Evolutionary conservation across 2,888 invertebrate genomes (phyloP), one percentile per base, ranked within the genome.

Genomic region (Biston betularia): DNA sequence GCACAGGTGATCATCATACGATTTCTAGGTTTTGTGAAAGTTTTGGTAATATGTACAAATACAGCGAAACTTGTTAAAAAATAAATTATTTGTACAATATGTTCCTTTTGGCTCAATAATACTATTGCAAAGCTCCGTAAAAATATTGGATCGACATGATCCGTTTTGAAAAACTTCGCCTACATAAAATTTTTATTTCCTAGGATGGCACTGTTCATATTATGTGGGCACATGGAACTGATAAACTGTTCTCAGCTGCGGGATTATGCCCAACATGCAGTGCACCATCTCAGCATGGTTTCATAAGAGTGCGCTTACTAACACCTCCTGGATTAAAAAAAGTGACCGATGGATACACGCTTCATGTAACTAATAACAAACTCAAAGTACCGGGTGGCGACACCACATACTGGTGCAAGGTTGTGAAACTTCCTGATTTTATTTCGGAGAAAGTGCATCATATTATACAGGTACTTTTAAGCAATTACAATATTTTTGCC

Each of bases 371-470:
- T 0, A 94, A 96, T 24, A 92, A 96, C 60, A 90, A 95, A 54
- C 95, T 97, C 0, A 89, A 95, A 68, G 96, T 99, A 5, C 99
- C 99, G 0, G 93, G 94, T 2, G 94, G 89, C 11, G 99, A 99
- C 78, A 99, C 99, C 0, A 99, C 99, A 0, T 99, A 99, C 84
- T 99, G 99, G 99, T 99, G 99, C 84, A 96, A 96, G 68, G 95
- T 98, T 6, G 95, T 97, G 58, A 96, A 96, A 80, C 87, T 99
- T 12, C 98, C 98, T 0, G 93, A 95, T 7, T 93, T 94, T 63
- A 90, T 97, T 53, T 87, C 78, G 8, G 79, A 92, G 67, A 95
- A 95, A 63, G 95, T 96, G 79, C 98, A 98, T 85, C 97, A 97
- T 81, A 96, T 98, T 64, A 94, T 98, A 50, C 96, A 97, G 95